Evolutionary conservation across 2,888 invertebrate genomes (phyloP).

Genomic region (Gryllus longicercus): DNA sequence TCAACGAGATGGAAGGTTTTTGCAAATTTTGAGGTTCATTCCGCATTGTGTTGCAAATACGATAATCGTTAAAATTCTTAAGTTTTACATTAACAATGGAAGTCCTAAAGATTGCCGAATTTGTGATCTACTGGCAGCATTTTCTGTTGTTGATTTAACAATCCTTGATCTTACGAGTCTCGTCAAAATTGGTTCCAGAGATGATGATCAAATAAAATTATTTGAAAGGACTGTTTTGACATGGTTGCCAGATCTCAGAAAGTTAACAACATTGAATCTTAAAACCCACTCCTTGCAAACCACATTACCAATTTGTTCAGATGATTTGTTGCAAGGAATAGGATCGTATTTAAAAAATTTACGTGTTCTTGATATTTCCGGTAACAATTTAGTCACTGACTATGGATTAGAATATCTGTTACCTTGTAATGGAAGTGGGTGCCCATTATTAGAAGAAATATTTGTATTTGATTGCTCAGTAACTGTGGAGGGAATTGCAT

Average conservation of each 20-base stretch:
- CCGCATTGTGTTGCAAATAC: background rate
- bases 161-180: background rate
- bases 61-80: background rate
- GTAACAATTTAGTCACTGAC: conserved; percentile 7
- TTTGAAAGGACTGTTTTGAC: background rate
- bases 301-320: background rate
- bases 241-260: background rate
- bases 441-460: background rate
- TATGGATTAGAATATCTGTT: background rate
- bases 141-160: background rate
- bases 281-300: background rate
- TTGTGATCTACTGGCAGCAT: background rate
- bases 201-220: background rate
- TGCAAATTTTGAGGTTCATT: background rate
- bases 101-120: background rate
- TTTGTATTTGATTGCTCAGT: background rate
- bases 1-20: background rate
- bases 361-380: background rate
- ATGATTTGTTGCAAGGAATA: background rate
- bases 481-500: background rate
- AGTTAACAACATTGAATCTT: background rate
- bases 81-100: background rate
- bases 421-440: background rate
- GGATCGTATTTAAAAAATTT: background rate
- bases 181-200: background rate